phyloP scores from a whole-genome alignment of 2,888 invertebrate species.

The Eupithecia dodoneata region DNA sequence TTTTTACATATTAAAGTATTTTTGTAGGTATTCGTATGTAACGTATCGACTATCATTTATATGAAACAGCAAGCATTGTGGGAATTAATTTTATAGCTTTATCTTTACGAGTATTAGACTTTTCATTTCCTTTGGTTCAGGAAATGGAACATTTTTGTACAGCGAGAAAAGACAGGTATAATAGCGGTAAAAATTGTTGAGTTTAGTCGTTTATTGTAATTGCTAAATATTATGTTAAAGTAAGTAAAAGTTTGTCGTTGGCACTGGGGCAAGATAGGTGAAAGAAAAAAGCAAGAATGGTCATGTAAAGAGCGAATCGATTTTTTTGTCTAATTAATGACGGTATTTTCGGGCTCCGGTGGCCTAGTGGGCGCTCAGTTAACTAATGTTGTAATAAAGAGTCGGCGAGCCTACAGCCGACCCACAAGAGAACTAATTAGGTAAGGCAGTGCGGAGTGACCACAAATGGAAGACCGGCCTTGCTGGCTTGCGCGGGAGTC shows the following conservation, averaged over 20 bases:
- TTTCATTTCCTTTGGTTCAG: neutral
- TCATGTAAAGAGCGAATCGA: neutral
- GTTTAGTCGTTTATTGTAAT: too few relatives aligned
- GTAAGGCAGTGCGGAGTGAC: constrained; percentile 62
- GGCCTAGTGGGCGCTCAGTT: constrained; percentile 29
- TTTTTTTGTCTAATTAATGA: constrained; percentile 22
- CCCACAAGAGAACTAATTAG: constrained; percentile 80
- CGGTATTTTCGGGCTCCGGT: constrained; percentile 19
- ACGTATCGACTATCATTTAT: too few relatives aligned
- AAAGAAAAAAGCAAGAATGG: too few relatives aligned
- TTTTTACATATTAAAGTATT: neutral
- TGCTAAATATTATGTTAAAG: neutral
- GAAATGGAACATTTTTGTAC: too few relatives aligned
- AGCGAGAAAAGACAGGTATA: neutral
- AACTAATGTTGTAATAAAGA: constrained; percentile 60
- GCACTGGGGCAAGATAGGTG: too few relatives aligned
- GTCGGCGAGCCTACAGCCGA: constrained; percentile 65
- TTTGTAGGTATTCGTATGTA: neutral
- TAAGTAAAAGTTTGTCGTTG: neutral
- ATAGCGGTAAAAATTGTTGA: too few relatives aligned
- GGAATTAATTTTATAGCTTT: neutral
- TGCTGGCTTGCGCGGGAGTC: constrained; percentile 75
- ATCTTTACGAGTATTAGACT: neutral
- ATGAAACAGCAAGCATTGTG: neutral
- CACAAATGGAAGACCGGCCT: constrained; percentile 77